Evolutionary conservation across 2,888 invertebrate species (phyloP).

Genomic region (Petrolisthes cinctipes): DNA sequence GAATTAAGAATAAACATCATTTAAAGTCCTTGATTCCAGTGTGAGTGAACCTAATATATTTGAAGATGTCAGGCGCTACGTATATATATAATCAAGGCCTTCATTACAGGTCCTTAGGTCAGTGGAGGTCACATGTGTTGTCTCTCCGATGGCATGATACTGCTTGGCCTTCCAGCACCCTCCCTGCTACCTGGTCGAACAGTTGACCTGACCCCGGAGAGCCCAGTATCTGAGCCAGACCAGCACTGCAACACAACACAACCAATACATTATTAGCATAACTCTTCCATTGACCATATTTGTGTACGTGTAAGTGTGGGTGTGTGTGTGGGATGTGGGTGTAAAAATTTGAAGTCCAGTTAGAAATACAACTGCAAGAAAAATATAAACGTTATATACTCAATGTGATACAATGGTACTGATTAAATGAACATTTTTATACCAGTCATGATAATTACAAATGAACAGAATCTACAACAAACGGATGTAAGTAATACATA

Average conservation of each 20-base stretch:
- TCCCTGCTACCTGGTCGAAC: constrained; percentile 20
- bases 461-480: not conserved
- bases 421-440: not conserved
- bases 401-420: not conserved
- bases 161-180: not conserved
- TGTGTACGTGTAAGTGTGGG: not conserved
- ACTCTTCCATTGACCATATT: too few species aligned
- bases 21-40: too few species aligned
- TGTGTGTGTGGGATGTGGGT: not conserved
- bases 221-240: constrained; percentile 38
- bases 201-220: constrained; percentile 29
- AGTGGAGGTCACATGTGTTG: constrained; percentile 6
- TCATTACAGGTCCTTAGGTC: too few species aligned
- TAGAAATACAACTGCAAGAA: not conserved
- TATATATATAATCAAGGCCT: too few species aligned
- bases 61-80: too few species aligned
- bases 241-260: constrained; percentile 5
- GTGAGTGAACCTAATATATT: too few species aligned
- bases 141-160: not conserved
- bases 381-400: not conserved
- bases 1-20: too few species aligned
- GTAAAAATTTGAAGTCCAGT: not conserved
- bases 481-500: not conserved
- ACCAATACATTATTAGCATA: not conserved
- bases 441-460: too few species aligned